A percentile compares a stretch with the other conserved stretches of the same genome.
These are phyloP conservation scores for Copsychus sechellarum DNA, from an alignment of 2,113 vertebrate species.

Conservation along the genomic window DNA sequence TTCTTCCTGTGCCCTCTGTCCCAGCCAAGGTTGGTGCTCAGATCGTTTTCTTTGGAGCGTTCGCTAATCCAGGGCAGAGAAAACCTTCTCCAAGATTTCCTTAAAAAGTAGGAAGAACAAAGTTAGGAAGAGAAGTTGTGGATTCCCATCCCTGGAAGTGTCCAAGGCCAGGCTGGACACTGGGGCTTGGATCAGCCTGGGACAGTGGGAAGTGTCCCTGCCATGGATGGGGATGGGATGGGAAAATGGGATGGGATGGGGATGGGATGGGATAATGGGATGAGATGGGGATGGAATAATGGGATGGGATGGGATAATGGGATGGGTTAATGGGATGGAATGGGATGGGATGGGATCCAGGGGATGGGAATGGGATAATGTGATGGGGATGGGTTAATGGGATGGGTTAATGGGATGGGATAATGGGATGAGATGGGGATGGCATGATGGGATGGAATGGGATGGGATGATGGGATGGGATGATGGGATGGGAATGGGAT, in stretches of 20 bases:
- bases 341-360: background rate
- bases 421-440: background rate
- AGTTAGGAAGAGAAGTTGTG: background rate
- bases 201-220: background rate
- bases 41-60: background rate
- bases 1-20: background rate
- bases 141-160: background rate
- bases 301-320: no score
- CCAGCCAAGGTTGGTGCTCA: background rate
- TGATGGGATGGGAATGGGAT: no score
- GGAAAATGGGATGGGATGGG: background rate
- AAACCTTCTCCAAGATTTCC: background rate
- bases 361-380: no score
- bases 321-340: no score
- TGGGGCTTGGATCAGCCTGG: background rate
- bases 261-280: no score
- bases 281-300: no score
- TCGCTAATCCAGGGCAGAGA: background rate
- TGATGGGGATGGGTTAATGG: no score
- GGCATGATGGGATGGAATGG: no score
- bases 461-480: no score
- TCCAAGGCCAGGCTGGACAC: rapidly evolving
- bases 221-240: no score
- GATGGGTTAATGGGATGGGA: no score
- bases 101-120: background rate